Evolutionary conservation across 2,888 invertebrate species (phyloP).

Genomic region (Cheiracanthium punctorium): DNA sequence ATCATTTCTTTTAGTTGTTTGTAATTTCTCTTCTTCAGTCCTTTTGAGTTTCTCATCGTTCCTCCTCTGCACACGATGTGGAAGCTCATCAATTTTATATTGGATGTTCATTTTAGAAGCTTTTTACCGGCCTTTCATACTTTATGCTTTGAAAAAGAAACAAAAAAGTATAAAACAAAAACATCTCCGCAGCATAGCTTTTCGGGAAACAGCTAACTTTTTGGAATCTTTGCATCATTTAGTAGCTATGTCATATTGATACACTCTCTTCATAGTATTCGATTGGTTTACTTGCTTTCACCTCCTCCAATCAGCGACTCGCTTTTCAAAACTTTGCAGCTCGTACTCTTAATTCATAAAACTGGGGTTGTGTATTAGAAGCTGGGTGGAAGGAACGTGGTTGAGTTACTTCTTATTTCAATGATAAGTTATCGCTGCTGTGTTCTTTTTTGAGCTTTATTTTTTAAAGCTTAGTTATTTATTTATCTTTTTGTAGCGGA

Average conservation of each 20-base stretch:
- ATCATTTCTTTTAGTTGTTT: slow-evolving; percentile 26
- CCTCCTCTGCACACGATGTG: slow-evolving; percentile 45
- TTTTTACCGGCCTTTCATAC: slow-evolving; percentile 43
- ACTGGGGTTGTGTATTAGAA: slow-evolving; percentile 33
- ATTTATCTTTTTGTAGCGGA: slow-evolving; percentile 31
- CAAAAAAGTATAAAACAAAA: slow-evolving; percentile 8
- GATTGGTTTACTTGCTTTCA: slow-evolving; percentile 55
- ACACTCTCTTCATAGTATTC: slow-evolving; percentile 28
- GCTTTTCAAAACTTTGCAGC: slow-evolving; percentile 48
- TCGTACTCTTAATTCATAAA: slow-evolving; percentile 65
- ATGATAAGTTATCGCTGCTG: slow-evolving; percentile 22
- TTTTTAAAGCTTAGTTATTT: slow-evolving; percentile 50
- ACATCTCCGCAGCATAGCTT: slow-evolving; percentile 10
- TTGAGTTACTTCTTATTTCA: slow-evolving; percentile 30
- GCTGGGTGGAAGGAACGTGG: slow-evolving; percentile 5
- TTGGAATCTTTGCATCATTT: slow-evolving; percentile 66
- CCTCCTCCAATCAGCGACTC: slow-evolving; percentile 56
- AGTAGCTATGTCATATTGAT: slow-evolving; percentile 65
- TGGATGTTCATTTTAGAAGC: slow-evolving; percentile 59
- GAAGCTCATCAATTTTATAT: slow-evolving; percentile 68
- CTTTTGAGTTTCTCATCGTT: background rate
- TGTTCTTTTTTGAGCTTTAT: slow-evolving; percentile 20
- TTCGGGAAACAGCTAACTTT: slow-evolving; percentile 47
- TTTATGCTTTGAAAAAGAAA: slow-evolving; percentile 21
- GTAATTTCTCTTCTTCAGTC: background rate